Percentiles rank a stretch among this genome's conserved stretches.
phyloP scores from a whole-genome alignment of 2,113 vertebrate genomes.

The Perca schrenkii region DNA sequence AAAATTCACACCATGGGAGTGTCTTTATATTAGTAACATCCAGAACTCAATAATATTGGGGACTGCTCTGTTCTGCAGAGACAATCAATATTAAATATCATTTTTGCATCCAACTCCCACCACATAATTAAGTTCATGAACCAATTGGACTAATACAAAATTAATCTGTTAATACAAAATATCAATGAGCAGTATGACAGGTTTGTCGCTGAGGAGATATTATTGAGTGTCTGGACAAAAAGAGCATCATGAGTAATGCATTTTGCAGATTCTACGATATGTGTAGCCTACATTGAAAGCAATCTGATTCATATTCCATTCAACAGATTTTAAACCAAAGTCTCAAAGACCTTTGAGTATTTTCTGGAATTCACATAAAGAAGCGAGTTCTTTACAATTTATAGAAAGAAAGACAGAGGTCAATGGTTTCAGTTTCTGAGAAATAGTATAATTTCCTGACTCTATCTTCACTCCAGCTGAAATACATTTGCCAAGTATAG shows the following conservation, averaged over 20 bases:
- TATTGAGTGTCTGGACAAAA: background rate
- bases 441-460: background rate
- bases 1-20: background rate
- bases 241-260: background rate
- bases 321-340: background rate
- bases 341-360: background rate
- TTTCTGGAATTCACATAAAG: constrained; percentile 21
- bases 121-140: background rate
- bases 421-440: background rate
- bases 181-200: background rate
- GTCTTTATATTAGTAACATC: background rate
- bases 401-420: background rate
- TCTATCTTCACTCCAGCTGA: background rate
- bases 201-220: background rate
- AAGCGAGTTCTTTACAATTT: background rate
- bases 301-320: constrained; percentile 18
- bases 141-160: background rate
- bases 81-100: background rate
- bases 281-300: background rate
- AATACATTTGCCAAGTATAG: background rate
- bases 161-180: background rate
- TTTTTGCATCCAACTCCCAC: background rate
- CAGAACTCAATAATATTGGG: background rate
- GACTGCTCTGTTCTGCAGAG: background rate
- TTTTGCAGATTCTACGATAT: background rate